Base-by-base conservation (phyloP, 92 coral and sea anemone genomes). In the Umimayanthus kanabou region DNA sequence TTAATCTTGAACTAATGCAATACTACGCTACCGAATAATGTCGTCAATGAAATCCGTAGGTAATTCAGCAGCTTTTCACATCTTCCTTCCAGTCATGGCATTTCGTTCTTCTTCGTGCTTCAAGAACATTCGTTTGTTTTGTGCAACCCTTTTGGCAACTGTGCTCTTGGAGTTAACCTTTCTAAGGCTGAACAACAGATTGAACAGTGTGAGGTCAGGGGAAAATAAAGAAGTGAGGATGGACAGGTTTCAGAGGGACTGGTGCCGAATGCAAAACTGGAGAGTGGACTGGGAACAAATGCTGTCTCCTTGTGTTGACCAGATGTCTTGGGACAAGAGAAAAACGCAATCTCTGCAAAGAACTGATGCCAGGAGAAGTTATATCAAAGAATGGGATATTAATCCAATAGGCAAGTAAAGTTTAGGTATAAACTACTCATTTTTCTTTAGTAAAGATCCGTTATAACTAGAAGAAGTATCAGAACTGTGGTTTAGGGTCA, bases 261-360 rank as follows among this genome's bases (percentile, higher is more conserved):
- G 87, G 87, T 83, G 87, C 40, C 87, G 87, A 28, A 83, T 83
- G 87, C 87, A 83, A 49, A n/a, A 70, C 23, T 83, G 47, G 87
- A 70, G 87, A 49, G 78, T 69, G 43, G 87, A 83, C 78, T 83
- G 87, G 87, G 29, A 70, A 70, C 77, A 50, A 45, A 28, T 83
- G 78, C 55, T 83, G 43, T 39, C 22, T 4, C 67, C 87, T 9
- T 83, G 87, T 83, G 87, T 22, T 26, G 78, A 69, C 14, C 66
- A 70, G 77, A 83, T 83, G 87, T 49, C 78, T 15, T 83, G 87
- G 87, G 65, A 43, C 87, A 83, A 83, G 65, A 70, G 87, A 70
- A 14, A 7, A 29, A 11, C 43, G 47, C 18, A 30, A 22, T 83
- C 87, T 4, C 1, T 22, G 33, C 78, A 83, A 20, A 83, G 87